A percentile compares a stretch with the other conserved stretches of the same genome.
phyloP scores from a whole-genome alignment of 2,888 invertebrate species.

The Idaea aversata region DNA sequence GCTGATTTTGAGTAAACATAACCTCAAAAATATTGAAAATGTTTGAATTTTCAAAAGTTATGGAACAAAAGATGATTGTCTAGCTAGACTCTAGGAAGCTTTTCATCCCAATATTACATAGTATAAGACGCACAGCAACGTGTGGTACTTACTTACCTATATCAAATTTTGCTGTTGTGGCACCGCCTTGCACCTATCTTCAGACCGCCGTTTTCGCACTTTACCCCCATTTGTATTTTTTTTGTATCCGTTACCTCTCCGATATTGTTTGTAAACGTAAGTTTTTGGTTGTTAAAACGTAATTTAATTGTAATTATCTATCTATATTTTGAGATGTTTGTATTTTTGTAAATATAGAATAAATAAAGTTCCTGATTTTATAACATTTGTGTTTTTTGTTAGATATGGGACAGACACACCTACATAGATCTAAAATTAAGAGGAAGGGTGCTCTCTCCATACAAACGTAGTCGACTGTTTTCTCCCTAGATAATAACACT shows the following conservation, averaged over 20 bases:
- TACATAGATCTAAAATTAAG: too few relatives aligned
- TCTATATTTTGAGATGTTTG: slow-evolving; percentile 72
- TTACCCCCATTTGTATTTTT: background rate
- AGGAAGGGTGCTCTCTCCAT: too few relatives aligned
- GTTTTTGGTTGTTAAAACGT: slow-evolving; percentile 53
- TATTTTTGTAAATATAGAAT: slow-evolving; percentile 76
- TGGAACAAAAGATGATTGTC: too few relatives aligned
- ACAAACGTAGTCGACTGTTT: too few relatives aligned
- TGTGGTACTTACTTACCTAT: too few relatives aligned
- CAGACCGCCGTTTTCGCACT: background rate
- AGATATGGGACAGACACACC: background rate
- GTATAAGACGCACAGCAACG: too few relatives aligned
- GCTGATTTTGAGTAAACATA: too few relatives aligned
- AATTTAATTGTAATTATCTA: slow-evolving; percentile 48
- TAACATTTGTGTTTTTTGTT: slow-evolving; percentile 20
- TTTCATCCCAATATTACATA: too few relatives aligned
- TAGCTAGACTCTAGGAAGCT: too few relatives aligned
- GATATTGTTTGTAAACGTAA: background rate
- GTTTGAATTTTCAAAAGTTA: too few relatives aligned
- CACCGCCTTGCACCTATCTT: background rate
- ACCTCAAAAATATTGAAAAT: too few relatives aligned
- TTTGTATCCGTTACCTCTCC: background rate
- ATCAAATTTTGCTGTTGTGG: background rate
- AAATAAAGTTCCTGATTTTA: slow-evolving; percentile 78
- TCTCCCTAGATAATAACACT: too few relatives aligned